Evolutionary conservation across 2,888 invertebrate species (phyloP), one percentile per base, ranked within the genome.

Genomic region (Dromius quadrimaculatus): DNA sequence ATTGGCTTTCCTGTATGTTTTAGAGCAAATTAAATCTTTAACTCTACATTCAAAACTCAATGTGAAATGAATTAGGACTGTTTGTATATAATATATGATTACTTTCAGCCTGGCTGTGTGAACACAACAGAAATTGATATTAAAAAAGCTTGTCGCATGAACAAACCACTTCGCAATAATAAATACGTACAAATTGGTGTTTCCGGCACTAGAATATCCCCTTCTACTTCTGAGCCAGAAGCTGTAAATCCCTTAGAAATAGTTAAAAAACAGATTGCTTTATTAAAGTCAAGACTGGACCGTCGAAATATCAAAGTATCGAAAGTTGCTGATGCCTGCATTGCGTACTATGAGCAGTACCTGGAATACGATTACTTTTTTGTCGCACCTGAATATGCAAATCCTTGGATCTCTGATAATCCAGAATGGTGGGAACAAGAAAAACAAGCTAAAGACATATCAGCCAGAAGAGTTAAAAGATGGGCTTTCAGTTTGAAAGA

Each of bases 61-160:
- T n/a, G n/a, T n/a, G n/a, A n/a, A n/a, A n/a, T n/a, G n/a, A n/a
- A n/a, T n/a, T n/a, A n/a, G n/a, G n/a, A n/a, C n/a, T n/a, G n/a
- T n/a, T n/a, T n/a, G n/a, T n/a, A n/a, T n/a, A n/a, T n/a, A n/a
- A n/a, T n/a, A n/a, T n/a, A n/a, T n/a, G 2, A 54, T 70, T 66
- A 64, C 73, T 84, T 83, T 0, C 81, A 95, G 94, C 98, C 99
- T 5, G 98, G 98, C 65, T 98, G 97, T 84, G 97, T 99, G 32
- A 99, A 98, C 83, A 98, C 98, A 0, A 98, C 98, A 0, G 98
- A 99, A 83, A 89, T 98, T 80, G 99, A 99, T 82, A 97, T 98
- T 43, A 96, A 95, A 83, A 99, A 99, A 84, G 90, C 96, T 50
- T 97, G 92, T 73, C 88, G 92, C 20, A 85, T 84, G 80, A 84